phyloP scores from a whole-genome alignment of 2,888 invertebrate species.

The Tetrapedia diversipes region DNA sequence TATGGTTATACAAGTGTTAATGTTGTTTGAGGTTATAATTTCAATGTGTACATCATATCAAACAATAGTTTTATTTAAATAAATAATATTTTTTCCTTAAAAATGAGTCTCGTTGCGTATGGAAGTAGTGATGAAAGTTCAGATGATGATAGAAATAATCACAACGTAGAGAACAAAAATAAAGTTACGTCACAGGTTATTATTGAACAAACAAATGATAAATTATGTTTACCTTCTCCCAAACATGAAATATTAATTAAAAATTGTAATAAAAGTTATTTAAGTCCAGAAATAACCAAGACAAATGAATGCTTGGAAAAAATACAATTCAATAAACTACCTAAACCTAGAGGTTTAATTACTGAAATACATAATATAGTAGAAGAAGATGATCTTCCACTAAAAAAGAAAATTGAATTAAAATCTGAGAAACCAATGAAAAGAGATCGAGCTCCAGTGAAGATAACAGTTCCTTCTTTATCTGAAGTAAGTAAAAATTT shows the following conservation, averaged over 20 bases:
- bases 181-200: not conserved
- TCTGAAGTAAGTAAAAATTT: constrained; percentile 84
- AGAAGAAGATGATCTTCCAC: constrained; percentile 86
- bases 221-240: constrained; percentile 75
- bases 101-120: constrained; percentile 80
- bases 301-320: constrained; percentile 18
- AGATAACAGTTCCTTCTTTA: constrained; percentile 88
- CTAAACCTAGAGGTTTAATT: constrained; percentile 82
- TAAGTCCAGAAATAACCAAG: not conserved
- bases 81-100: constrained; percentile 16
- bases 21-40: constrained; percentile 15
- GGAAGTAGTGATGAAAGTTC: constrained; percentile 79
- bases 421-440: constrained; percentile 66
- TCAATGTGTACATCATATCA: not conserved
- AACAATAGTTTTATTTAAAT: constrained; percentile 13
- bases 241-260: constrained; percentile 48
- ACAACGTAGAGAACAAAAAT: not conserved
- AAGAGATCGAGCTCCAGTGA: constrained; percentile 84
- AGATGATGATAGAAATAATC: constrained; percentile 72
- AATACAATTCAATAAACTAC: constrained; percentile 81
- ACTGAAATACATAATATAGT: constrained; percentile 58
- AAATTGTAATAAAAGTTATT: not conserved
- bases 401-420: constrained; percentile 73
- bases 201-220: constrained; percentile 29
- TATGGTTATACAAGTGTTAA: constrained; percentile 9